These are phyloP conservation scores for Crotalus viridis DNA, from an alignment of 2,113 vertebrate genomes.

Conservation along the genomic window DNA sequence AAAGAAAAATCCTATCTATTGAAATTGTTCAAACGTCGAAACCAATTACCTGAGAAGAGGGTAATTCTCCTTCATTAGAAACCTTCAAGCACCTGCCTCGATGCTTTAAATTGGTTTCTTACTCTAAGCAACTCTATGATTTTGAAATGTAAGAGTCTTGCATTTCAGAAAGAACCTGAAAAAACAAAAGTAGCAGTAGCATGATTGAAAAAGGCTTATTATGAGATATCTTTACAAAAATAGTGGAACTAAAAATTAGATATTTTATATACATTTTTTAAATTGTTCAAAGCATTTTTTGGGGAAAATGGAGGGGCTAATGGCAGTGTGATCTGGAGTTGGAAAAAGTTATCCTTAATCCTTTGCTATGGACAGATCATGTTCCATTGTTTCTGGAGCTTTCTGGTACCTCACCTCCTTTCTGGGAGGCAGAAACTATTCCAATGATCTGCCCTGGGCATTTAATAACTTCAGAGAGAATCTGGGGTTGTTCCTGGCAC, in stretches of 20 bases:
- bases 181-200: neutral
- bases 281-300: constrained; percentile 24
- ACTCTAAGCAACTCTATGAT: neutral
- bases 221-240: neutral
- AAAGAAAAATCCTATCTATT: neutral
- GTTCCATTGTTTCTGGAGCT: neutral
- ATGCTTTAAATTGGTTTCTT: neutral
- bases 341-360: neutral
- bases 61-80: neutral
- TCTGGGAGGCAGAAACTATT: neutral
- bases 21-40: neutral
- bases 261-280: neutral
- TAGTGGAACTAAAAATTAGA: constrained; percentile 30
- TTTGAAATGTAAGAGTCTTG: neutral
- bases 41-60: neutral
- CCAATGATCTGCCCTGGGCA: neutral
- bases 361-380: neutral
- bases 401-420: neutral
- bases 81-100: neutral
- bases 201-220: neutral
- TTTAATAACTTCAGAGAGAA: neutral
- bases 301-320: neutral
- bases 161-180: neutral
- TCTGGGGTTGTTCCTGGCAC: neutral
- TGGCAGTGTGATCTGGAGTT: neutral